Evolutionary conservation across 2,888 invertebrate species (phyloP), one percentile per base, ranked within the genome.

Genomic region (Troglohyphantes excavatus): DNA sequence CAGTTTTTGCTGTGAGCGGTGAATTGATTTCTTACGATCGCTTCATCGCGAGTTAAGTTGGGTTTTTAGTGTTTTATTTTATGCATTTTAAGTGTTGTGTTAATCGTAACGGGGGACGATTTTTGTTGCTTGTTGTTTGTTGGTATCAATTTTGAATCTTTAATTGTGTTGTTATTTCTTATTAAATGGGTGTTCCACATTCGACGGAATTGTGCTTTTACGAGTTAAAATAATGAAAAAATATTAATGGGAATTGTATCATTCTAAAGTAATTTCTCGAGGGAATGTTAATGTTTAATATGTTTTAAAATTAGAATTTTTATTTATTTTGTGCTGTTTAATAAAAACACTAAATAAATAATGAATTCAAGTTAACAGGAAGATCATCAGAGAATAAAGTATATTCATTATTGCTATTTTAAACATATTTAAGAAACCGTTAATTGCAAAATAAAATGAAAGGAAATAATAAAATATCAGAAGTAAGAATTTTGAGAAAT

Each of bases 21-120:
- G 70, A 70, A 82, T 82, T 82, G 82, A 82, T 82, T 82, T 82
- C 70, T 70, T 59, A 19, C 59, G 59, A 82, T 82, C 72, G 59
- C 68, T 82, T 82, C 72, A 72, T 72, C 59, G 61, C 39, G 61
- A 61, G 72, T 82, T 82, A 82, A 82, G 59, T 82, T 82, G 82
- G 68, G 39, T 82, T 53, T 39, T 81, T 82, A 82, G 70, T 23
- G 70, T 82, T 82, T 78, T 70, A 19, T 70, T 81, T 68, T 46
- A 53, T 81, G n/a, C 23, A 17, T 79, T 79, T 53, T 78, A 43
- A 61, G 61, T 61, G 63, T 23, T 65, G 61, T 78, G 39, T 65
- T 78, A 63, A 65, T 78, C 65, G 39, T 39, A 59, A 75, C 59
- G 11, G 53, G 17, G 46, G 46, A 70, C 7, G 53, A 17, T 68